phyloP scores from a whole-genome alignment of 2,797 vertebrate genomes.

The Xyrichtys novacula region DNA sequence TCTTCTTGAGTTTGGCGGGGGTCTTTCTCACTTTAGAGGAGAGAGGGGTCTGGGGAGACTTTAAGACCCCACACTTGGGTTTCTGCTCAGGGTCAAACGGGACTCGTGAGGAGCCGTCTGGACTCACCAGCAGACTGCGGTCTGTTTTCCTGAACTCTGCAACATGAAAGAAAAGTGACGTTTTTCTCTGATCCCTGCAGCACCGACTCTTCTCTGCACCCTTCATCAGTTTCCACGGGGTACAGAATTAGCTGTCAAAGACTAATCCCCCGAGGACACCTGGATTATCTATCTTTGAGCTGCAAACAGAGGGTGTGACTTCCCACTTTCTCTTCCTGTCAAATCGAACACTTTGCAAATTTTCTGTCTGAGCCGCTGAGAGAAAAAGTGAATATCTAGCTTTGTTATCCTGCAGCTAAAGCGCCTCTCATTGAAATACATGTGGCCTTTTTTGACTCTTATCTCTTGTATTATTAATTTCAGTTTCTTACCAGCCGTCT shows the following conservation, averaged over 20 bases:
- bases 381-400: too few relatives aligned
- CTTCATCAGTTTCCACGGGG: too few relatives aligned
- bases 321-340: background rate
- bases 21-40: constrained; percentile 55
- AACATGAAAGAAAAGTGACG: background rate
- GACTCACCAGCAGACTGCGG: constrained; percentile 92
- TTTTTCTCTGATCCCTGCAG: background rate
- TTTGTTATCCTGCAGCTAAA: too few relatives aligned
- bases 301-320: background rate
- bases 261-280: background rate
- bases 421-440: too few relatives aligned
- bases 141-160: constrained; percentile 95
- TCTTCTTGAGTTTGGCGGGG: constrained; percentile 25
- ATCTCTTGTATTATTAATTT: background rate
- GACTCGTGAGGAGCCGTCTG: constrained; percentile 88
- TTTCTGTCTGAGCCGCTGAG: too few relatives aligned
- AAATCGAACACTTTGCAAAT: background rate
- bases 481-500: constrained; percentile 88
- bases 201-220: too few relatives aligned
- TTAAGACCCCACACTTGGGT: constrained; percentile 91
- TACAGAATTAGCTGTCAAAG: too few relatives aligned
- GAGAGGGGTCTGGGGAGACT: constrained; percentile 77
- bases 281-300: background rate
- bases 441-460: too few relatives aligned
- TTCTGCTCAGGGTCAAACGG: constrained; percentile 94